Conservation (phyloP, 2,888 invertebrate species). For the Prosapia bicincta region DNA sequence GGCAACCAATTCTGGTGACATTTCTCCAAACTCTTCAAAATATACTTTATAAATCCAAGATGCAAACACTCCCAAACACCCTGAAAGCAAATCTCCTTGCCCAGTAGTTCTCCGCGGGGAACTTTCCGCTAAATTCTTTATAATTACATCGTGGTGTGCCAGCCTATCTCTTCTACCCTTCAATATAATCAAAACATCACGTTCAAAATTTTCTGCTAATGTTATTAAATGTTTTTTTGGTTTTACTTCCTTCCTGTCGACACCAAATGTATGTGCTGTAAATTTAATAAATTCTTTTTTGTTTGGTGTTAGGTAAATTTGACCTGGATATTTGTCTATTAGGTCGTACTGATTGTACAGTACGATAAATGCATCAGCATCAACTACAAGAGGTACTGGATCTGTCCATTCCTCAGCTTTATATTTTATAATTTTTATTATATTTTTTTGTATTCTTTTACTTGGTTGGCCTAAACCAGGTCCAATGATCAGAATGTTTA, state of each 20-base stretch:
- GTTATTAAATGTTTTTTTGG: slow-evolving; percentile 40
- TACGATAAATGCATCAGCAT: slow-evolving; percentile 85
- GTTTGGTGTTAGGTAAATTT: slow-evolving; percentile 86
- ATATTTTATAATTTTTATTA: slow-evolving; percentile 9
- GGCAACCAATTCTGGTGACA: slow-evolving; percentile 50
- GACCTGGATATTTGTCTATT: slow-evolving; percentile 65
- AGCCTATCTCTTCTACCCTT: slow-evolving; percentile 74
- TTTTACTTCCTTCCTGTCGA: slow-evolving; percentile 46
- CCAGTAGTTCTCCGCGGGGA: slow-evolving; percentile 93
- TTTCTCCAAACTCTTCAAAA: not conserved
- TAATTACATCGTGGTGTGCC: slow-evolving; percentile 48
- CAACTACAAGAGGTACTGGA: slow-evolving; percentile 68
- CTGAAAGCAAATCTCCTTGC: slow-evolving; percentile 92
- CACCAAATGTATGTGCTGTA: slow-evolving; percentile 52
- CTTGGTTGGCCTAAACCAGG: slow-evolving; percentile 80
- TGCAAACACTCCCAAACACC: slow-evolving; percentile 78
- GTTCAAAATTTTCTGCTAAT: slow-evolving; percentile 44
- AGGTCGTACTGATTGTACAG: slow-evolving; percentile 65
- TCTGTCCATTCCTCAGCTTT: not conserved
- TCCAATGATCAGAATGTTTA: slow-evolving; percentile 87
- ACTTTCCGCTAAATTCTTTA: slow-evolving; percentile 49
- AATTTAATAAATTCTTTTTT: too few relatives aligned
- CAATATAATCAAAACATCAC: slow-evolving; percentile 63
- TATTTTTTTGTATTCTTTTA: slow-evolving; percentile 9
- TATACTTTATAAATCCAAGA: slow-evolving; percentile 61